Conservation (phyloP, 92 coral and sea anemone species). For the Virgularia gustaviana region DNA sequence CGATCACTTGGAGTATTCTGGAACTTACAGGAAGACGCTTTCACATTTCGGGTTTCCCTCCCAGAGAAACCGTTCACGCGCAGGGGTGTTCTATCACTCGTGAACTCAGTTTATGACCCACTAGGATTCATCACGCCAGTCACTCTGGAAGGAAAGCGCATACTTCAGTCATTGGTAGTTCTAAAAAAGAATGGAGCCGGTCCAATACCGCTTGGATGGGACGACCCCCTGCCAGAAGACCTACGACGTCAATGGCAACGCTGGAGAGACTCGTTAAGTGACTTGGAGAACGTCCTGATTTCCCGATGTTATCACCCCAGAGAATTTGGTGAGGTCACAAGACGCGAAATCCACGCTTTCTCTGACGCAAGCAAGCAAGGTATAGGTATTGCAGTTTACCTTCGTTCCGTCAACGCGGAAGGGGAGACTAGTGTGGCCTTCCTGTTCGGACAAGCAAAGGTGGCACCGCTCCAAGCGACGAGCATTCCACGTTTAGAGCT, state of each 20-base stretch:
- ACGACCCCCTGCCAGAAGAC: slow-evolving; percentile 41
- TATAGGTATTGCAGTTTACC: slow-evolving; percentile 42
- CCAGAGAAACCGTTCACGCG: slow-evolving; percentile 47
- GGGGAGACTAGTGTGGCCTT: slow-evolving; percentile 32
- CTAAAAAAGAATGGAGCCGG: slow-evolving; percentile 29
- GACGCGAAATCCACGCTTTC: slow-evolving; percentile 47
- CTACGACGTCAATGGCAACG: slow-evolving; percentile 34
- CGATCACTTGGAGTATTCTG: slow-evolving; percentile 45
- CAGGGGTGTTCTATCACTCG: slow-evolving; percentile 39
- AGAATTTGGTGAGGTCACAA: slow-evolving; percentile 14
- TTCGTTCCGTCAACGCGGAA: slow-evolving; percentile 22
- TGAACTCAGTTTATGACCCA: slow-evolving; percentile 47
- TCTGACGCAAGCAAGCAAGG: slow-evolving; percentile 56
- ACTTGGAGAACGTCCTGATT: slow-evolving; percentile 24
- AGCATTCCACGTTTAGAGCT: slow-evolving; percentile 39
- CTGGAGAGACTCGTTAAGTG: slow-evolving; percentile 44
- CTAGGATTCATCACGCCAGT: slow-evolving; percentile 57
- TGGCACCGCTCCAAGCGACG: slow-evolving; percentile 41
- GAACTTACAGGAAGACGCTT: slow-evolving; percentile 30
- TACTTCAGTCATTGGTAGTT: slow-evolving; percentile 43
- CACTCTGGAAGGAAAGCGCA: slow-evolving; percentile 31
- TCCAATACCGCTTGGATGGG: slow-evolving; percentile 34
- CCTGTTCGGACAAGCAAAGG: slow-evolving; percentile 50
- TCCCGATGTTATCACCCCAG: slow-evolving; percentile 46
- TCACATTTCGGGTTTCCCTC: slow-evolving; percentile 38